A percentile compares a stretch with the other conserved stretches of the same genome.
These are phyloP conservation scores for Botia almorhae DNA, from an alignment of 2,797 vertebrate species.

Conservation along the genomic window DNA sequence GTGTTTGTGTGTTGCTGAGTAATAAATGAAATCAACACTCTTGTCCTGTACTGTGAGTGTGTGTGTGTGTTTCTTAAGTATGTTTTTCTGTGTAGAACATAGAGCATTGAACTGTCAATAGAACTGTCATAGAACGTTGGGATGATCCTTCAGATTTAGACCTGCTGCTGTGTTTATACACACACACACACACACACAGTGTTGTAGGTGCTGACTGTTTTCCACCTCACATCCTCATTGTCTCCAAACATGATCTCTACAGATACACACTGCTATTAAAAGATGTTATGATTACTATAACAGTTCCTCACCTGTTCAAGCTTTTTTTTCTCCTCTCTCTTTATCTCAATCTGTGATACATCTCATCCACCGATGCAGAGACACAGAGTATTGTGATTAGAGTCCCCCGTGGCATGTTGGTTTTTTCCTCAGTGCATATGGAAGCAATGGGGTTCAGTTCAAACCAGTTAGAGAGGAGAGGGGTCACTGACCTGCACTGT, in stretches of 20 bases:
- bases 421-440: conserved; percentile 31
- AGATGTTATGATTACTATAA: neutral
- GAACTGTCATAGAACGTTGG: neutral
- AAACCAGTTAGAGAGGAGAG: neutral
- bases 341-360: neutral
- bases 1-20: conserved; percentile 85
- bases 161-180: neutral
- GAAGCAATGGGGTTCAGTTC: conserved; percentile 1
- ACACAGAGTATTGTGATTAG: neutral
- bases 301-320: neutral
- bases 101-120: no score
- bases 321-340: neutral
- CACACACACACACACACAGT: conserved; percentile 25
- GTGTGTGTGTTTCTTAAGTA: no score
- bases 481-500: conserved; percentile 5
- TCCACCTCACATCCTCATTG: no score
- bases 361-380: neutral
- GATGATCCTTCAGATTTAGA: neutral
- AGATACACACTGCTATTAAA: conserved; percentile 1
- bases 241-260: neutral
- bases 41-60: neutral
- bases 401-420: neutral
- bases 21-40: conserved; percentile 76
- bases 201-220: neutral
- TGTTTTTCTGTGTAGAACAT: no score